Evolutionary conservation across 2,113 vertebrate genomes (phyloP).

Genomic region (Abramis brama): DNA sequence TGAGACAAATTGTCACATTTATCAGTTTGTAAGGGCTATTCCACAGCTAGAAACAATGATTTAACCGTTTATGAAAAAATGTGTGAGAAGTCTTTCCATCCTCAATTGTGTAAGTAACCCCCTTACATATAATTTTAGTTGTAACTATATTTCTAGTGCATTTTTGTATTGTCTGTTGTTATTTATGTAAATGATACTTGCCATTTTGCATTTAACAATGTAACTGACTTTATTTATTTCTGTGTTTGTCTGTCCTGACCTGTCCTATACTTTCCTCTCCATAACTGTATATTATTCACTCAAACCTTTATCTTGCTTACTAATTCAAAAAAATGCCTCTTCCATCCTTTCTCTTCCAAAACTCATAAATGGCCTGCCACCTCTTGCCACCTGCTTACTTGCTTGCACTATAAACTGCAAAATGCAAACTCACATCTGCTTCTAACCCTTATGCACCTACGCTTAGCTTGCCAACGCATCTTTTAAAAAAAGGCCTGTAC

Average conservation of each 20-base stretch:
- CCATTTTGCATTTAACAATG: background rate
- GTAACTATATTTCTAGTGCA: background rate
- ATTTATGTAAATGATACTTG: background rate
- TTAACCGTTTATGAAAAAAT: background rate
- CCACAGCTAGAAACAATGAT: too few species aligned
- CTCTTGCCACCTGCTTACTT: background rate
- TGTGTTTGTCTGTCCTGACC: too few species aligned
- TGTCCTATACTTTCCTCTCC: too few species aligned
- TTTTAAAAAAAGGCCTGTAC: background rate
- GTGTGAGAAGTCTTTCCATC: background rate
- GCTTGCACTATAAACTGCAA: background rate
- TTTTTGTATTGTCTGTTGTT: background rate
- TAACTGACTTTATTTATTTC: too few species aligned
- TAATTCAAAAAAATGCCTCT: too few species aligned
- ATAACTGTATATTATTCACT: too few species aligned
- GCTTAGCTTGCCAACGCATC: background rate
- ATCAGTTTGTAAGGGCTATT: too few species aligned
- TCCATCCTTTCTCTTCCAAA: too few species aligned
- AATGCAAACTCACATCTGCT: background rate
- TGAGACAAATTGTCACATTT: too few species aligned
- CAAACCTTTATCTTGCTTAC: too few species aligned
- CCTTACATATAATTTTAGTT: background rate
- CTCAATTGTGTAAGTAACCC: constrained; percentile 1
- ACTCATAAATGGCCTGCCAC: too few species aligned
- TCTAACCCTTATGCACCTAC: background rate